These are phyloP conservation scores for Platycheirus albimanus DNA, from an alignment of 2,888 invertebrate genomes.

Conservation along the genomic window DNA sequence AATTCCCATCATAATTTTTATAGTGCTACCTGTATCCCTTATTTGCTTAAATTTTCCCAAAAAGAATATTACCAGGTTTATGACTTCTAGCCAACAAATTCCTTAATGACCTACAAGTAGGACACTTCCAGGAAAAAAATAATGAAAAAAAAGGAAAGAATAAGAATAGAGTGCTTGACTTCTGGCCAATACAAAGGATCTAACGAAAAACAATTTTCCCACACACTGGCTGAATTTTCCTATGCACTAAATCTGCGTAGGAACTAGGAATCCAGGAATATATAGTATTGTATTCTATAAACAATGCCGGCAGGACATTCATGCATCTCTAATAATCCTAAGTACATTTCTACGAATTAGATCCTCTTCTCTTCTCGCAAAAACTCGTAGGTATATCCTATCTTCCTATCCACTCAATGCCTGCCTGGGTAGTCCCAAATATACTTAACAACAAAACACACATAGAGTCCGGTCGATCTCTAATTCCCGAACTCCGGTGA, in stretches of 20 bases:
- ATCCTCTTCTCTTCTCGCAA: conserved; percentile 19
- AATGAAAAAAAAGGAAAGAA: not conserved
- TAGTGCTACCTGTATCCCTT: too few species aligned
- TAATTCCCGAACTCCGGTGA: too few species aligned
- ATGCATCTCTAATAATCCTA: conserved; percentile 44
- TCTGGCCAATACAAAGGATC: conserved; percentile 3
- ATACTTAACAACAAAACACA: not conserved
- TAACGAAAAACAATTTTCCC: not conserved
- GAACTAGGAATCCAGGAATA: too few species aligned
- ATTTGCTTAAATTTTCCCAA: not conserved
- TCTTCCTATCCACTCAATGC: too few species aligned
- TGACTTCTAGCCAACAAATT: not conserved
- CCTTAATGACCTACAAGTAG: conserved; percentile 1
- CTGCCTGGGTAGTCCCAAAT: not conserved
- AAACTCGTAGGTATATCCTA: not conserved
- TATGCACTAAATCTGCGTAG: not conserved
- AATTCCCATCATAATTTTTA: too few species aligned
- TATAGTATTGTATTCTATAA: too few species aligned
- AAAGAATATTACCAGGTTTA: not conserved
- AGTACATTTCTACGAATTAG: conserved; percentile 66
- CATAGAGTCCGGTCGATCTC: not conserved
- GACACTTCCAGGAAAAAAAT: conserved; percentile 1
- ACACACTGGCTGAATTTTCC: conserved; percentile 10
- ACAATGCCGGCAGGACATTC: conserved; percentile 13
- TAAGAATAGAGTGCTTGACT: not conserved